Base-by-base conservation (phyloP, 2,888 invertebrate species). In the Cerceris rybyensis region DNA sequence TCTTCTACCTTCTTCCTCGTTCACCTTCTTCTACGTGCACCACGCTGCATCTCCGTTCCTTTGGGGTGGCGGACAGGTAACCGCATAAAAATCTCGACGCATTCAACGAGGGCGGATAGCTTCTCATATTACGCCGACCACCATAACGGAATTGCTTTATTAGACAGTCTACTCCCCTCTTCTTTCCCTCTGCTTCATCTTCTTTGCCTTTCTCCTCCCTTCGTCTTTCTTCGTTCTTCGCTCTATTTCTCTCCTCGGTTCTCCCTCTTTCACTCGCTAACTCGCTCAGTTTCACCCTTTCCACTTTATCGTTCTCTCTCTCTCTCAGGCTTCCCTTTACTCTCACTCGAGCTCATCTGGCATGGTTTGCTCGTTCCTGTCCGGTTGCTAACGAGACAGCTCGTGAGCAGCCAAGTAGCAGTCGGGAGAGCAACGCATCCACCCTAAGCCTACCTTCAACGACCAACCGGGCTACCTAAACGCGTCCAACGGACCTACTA, bases 141-240 rank as follows among this genome's bases (percentile, higher is more conserved):
- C 86, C 87, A 88, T 88, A 91, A 88, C 91, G 89, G 90, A 92
- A 92, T 91, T 90, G 91, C 91, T 92, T 92, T 91, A 91, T 92
- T 90, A 90, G 88, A 88, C 85, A 83, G 86, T 79, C 74, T 76
- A 72, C 69, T 42, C 66, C 73, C 64, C 77, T 64, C 65, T 41
- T 57, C 54, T 60, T 66, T 66, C 42, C 50, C 71, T 67, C 63
- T 16, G 49, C 65, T 11, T 61, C 43, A 55, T 52, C 16, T 43
- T 39, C 66, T 66, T 13, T 49, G 55, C 5, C 11, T 8, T 17
- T 55, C 49, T 60, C 70, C 14, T 60, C 52, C n/a, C 16, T 1
- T 49, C 11, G 6, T 17, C 49, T 7, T 65, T 43, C 50, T 59
- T 11, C 55, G 55, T 17, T 49, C 49, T 42, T 49, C 16, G 16